A percentile compares a stretch with the other conserved stretches of the same genome.
These are phyloP conservation scores for Cyanocitta stelleri DNA, from an alignment of 2,113 vertebrate species.

Conservation along the genomic window DNA sequence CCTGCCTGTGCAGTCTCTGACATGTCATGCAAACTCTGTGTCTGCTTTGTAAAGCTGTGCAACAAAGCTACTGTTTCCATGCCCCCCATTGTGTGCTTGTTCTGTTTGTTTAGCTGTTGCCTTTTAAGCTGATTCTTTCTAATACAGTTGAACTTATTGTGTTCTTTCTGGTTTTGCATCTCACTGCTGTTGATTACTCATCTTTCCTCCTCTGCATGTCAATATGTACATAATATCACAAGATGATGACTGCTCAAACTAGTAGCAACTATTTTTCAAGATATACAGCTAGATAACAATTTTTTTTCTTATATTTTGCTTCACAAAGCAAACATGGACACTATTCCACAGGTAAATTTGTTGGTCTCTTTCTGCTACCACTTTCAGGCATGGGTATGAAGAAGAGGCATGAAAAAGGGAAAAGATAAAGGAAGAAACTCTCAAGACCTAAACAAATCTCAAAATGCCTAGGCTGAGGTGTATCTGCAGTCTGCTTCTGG, in stretches of 20 bases:
- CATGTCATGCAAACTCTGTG: background rate
- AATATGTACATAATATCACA: background rate
- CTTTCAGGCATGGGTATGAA: background rate
- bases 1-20: background rate
- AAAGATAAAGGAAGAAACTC: background rate
- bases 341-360: background rate
- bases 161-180: background rate
- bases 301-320: background rate
- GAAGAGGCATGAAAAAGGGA: background rate
- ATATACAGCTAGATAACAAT: background rate
- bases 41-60: background rate
- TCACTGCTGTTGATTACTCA: background rate
- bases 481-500: background rate
- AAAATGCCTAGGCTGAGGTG: background rate
- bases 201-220: background rate
- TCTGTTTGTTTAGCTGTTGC: background rate
- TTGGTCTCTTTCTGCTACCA: background rate
- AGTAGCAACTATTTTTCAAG: background rate
- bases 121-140: background rate
- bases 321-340: background rate
- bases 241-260: background rate
- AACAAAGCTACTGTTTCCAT: background rate
- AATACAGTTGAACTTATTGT: background rate
- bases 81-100: rapidly evolving
- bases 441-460: background rate